A percentile compares a stretch with the other conserved stretches of the same genome.
Evolutionary conservation across 30 jellyfish, hydroid and myxozoan species (phyloP).

Genomic region (Calvadosia cruxmelitensis): DNA sequence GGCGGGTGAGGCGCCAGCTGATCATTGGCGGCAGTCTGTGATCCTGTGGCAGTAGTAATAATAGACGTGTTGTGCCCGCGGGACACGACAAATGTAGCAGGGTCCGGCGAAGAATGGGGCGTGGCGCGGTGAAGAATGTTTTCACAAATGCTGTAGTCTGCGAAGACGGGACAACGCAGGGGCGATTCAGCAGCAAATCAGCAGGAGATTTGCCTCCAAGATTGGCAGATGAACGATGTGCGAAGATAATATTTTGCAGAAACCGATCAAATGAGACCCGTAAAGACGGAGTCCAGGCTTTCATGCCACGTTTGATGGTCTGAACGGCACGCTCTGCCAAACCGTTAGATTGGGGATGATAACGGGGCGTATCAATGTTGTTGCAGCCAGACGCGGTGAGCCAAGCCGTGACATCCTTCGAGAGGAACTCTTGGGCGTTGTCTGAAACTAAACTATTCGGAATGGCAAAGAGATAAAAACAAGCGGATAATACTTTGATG

Average conservation of each 20-base stretch:
- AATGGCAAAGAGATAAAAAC: background rate
- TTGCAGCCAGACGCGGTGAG: background rate
- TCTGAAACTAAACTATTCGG: background rate
- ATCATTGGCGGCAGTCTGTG: no score
- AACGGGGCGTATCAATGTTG: background rate
- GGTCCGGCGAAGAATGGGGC: no score
- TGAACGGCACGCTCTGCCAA: background rate
- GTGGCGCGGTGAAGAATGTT: no score
- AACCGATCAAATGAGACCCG: background rate
- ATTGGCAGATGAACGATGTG: background rate
- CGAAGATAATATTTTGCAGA: background rate
- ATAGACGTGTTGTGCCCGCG: no score
- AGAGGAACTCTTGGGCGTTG: background rate
- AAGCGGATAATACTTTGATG: background rate
- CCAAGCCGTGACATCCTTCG: background rate
- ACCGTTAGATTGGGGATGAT: background rate
- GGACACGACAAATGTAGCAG: no score
- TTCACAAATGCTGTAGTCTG: no score
- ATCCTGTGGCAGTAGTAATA: no score
- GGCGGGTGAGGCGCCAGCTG: no score
- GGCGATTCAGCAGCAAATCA: background rate
- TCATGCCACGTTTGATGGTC: background rate
- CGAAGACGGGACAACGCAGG: no score
- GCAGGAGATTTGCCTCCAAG: background rate
- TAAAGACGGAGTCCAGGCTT: background rate